A percentile compares a stretch with the other conserved stretches of the same genome.
Conservation (phyloP, 2,113 vertebrate genomes). For the Bubo blakistoni region DNA sequence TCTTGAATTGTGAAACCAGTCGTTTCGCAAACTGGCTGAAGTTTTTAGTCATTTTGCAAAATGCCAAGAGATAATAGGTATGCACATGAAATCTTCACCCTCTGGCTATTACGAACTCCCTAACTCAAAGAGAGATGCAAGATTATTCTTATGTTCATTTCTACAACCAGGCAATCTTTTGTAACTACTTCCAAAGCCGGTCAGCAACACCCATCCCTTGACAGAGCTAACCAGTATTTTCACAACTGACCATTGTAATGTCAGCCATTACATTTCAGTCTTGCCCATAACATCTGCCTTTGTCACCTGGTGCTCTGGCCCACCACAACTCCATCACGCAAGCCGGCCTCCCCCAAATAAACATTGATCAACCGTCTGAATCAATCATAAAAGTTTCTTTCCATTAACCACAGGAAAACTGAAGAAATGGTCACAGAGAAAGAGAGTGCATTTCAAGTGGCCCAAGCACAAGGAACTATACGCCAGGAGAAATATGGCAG, state of each 20-base stretch:
- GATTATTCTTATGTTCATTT: neutral
- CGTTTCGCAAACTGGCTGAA: neutral
- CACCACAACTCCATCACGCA: neutral
- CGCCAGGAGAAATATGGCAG: neutral
- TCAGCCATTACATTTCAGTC: neutral
- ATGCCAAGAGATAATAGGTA: neutral
- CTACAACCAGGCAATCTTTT: neutral
- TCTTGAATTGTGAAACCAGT: neutral
- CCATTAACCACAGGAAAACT: neutral
- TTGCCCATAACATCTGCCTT: neutral
- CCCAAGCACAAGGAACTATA: neutral
- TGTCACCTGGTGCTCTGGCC: neutral
- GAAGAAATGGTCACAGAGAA: neutral
- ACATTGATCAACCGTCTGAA: neutral
- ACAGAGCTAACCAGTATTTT: neutral
- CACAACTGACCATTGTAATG: neutral
- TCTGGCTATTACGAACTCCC: slow-evolving; percentile 12
- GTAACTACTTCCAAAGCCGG: neutral
- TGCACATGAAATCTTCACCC: slow-evolving; percentile 11
- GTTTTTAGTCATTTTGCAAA: slow-evolving; percentile 47
- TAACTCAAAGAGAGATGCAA: neutral
- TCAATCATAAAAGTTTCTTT: neutral
- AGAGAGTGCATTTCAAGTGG: neutral
- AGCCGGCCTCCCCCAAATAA: neutral
- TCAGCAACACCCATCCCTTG: neutral